Evolutionary conservation across 2,797 vertebrate genomes (phyloP).

Genomic region (Coccyzus lansbergi): DNA sequence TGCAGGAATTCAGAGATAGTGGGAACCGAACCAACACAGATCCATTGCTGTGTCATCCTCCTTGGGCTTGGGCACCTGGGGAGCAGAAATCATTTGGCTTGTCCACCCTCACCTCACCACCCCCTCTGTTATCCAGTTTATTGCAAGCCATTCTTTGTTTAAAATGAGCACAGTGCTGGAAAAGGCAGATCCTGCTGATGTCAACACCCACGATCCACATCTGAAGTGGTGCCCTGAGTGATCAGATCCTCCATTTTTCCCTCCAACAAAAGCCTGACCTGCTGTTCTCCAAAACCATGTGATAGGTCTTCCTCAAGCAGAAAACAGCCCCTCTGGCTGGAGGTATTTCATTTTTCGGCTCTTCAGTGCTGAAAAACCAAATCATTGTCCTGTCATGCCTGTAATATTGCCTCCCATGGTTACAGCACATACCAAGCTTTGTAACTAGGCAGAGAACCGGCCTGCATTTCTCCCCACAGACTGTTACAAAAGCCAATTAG

Average conservation of each 20-base stretch:
- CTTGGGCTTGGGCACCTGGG: neutral
- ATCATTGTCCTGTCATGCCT: constrained; percentile 46
- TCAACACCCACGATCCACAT: neutral
- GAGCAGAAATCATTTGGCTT: neutral
- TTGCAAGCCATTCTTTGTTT: neutral
- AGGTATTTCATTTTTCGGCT: constrained; percentile 45
- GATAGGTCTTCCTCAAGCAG: neutral
- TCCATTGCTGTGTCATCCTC: neutral
- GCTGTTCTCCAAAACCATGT: neutral
- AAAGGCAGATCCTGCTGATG: neutral
- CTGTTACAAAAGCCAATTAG: constrained; percentile 60
- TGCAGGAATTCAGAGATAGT: neutral
- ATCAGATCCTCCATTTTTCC: neutral
- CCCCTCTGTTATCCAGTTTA: neutral
- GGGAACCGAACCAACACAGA: neutral
- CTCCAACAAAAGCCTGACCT: neutral
- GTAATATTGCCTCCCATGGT: constrained; percentile 58
- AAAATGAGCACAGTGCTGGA: accelerated
- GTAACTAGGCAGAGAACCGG: constrained; percentile 51
- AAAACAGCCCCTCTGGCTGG: neutral
- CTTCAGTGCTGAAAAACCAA: constrained; percentile 25
- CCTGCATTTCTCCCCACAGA: constrained; percentile 36
- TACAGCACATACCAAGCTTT: constrained; percentile 44
- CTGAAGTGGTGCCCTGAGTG: neutral
- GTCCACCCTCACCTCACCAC: neutral